These are phyloP conservation scores for Cephus cinctus DNA, from an alignment of 1,140 invertebrate genomes.

Conservation along the genomic window DNA sequence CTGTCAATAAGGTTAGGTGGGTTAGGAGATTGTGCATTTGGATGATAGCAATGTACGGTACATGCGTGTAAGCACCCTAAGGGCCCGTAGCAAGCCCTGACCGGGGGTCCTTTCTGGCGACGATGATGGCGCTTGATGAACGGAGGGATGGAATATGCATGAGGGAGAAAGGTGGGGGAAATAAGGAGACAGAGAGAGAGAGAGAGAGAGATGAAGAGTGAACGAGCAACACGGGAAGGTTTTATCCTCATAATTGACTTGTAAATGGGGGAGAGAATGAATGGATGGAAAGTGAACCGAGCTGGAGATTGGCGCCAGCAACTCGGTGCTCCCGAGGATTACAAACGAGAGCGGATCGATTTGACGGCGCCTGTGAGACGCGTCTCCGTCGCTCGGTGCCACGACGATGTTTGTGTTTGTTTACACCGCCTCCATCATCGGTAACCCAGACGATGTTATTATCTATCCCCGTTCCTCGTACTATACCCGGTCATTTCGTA, in stretches of 20 bases:
- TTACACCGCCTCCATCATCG: slow-evolving; percentile 2
- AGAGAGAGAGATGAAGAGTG: not conserved
- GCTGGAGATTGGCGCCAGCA: slow-evolving; percentile 8
- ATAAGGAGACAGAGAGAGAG: not conserved
- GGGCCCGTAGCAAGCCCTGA: no score
- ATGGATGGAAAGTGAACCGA: slow-evolving; percentile 22
- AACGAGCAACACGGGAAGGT: no score
- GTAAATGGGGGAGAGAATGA: slow-evolving; percentile 21
- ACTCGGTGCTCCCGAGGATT: not conserved
- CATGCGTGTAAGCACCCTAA: no score
- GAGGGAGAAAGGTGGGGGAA: no score
- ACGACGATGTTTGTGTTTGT: slow-evolving; percentile 13
- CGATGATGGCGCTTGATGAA: no score
- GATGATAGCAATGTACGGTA: no score
- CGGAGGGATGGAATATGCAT: no score
- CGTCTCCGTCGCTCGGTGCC: slow-evolving; percentile 11
- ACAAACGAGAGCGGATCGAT: slow-evolving; percentile 16
- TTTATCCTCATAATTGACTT: no score
- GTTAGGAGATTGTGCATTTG: no score
- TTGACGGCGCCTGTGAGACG: slow-evolving; percentile 19
- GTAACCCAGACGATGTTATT: not conserved
- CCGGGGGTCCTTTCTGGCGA: no score
- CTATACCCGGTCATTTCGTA: not conserved
- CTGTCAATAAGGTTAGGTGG: no score
- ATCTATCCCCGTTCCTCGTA: not conserved